phyloP scores from a whole-genome alignment of 2,113 vertebrate genomes.

The cattle (Bos taurus) region DNA sequence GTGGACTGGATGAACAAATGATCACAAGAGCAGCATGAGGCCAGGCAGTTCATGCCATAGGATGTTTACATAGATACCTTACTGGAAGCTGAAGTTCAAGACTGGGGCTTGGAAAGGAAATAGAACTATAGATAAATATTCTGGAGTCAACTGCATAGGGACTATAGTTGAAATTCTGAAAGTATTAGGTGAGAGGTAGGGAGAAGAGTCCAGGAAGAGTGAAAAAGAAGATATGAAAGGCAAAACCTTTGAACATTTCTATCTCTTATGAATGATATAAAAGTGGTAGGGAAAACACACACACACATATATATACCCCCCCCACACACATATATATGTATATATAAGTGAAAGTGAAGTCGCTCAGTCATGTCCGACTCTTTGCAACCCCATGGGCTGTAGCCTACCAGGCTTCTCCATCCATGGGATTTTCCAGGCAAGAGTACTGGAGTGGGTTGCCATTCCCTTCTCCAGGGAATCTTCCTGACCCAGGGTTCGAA shows the following conservation, averaged over 20 bases:
- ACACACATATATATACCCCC: accelerated
- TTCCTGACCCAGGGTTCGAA: neutral
- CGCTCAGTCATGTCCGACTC: neutral
- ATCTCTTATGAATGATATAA: neutral
- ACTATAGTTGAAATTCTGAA: neutral
- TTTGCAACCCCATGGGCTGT: neutral
- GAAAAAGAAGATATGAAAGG: neutral
- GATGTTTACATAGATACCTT: too few relatives aligned
- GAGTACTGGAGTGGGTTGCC: neutral
- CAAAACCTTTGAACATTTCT: neutral
- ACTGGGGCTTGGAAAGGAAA: neutral
- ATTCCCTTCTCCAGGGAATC: neutral
- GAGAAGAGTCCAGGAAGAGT: neutral
- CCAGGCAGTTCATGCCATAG: neutral
- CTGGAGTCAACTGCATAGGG: neutral
- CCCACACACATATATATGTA: accelerated
- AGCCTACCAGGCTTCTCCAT: neutral
- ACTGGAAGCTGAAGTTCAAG: neutral
- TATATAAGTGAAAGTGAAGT: neutral
- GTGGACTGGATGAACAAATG: neutral
- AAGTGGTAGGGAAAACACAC: neutral
- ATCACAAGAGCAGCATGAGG: neutral
- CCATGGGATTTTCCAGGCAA: neutral
- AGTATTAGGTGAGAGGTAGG: neutral
- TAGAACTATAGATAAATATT: neutral